A percentile compares a stretch with the other conserved stretches of the same genome.
Conservation (phyloP, 2,113 vertebrate species). For the Phyllostomus discolor region DNA sequence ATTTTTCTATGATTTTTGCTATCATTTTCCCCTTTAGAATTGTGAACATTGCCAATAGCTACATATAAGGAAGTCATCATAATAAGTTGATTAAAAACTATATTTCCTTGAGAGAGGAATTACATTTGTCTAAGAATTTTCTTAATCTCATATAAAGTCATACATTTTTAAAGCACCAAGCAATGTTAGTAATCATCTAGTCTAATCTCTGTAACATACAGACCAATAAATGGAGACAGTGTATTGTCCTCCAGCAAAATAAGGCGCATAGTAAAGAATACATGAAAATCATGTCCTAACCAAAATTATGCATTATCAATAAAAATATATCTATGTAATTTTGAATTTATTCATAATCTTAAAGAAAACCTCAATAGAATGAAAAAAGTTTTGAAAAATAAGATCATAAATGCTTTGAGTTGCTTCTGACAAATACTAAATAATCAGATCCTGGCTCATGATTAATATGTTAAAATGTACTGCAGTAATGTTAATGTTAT, state of each 20-base stretch:
- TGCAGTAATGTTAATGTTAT: slow-evolving; percentile 47
- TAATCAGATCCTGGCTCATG: slow-evolving; percentile 71
- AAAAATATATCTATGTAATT: slow-evolving; percentile 74
- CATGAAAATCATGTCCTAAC: slow-evolving; percentile 61
- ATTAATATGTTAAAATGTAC: slow-evolving; percentile 74
- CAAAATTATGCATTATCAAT: slow-evolving; percentile 57
- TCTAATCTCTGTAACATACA: not conserved
- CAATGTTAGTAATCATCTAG: not conserved
- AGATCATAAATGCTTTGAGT: slow-evolving; percentile 61
- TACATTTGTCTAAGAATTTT: slow-evolving; percentile 17
- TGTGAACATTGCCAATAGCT: not conserved
- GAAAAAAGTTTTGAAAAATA: slow-evolving; percentile 57
- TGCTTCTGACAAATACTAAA: slow-evolving; percentile 70
- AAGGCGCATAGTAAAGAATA: slow-evolving; percentile 44
- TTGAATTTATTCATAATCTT: slow-evolving; percentile 68
- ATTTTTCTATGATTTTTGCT: not conserved
- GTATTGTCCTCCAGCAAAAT: slow-evolving; percentile 57
- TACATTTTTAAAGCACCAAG: not conserved
- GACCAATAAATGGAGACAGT: slow-evolving; percentile 25
- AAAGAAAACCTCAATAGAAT: slow-evolving; percentile 68
- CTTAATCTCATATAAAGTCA: not conserved
- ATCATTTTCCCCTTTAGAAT: not conserved
- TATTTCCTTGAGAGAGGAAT: not conserved
- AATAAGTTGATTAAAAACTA: slow-evolving; percentile 16
- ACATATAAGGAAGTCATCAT: not conserved